Base-by-base conservation (phyloP, 2,113 vertebrate genomes). In the Stictonetta naevosa region DNA sequence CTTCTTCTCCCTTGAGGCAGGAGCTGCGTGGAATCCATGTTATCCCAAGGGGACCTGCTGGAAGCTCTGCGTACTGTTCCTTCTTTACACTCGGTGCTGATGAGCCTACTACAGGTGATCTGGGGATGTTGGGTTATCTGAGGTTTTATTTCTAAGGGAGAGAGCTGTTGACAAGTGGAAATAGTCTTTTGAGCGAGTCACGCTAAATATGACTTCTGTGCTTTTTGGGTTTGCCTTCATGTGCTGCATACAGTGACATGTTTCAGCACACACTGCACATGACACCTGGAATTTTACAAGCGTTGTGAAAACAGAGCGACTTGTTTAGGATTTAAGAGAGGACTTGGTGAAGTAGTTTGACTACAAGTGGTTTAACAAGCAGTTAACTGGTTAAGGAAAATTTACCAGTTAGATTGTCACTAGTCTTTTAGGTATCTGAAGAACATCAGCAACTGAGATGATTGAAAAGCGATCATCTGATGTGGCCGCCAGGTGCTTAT, bases 401-500 rank as follows among this genome's bases (percentile, higher is more conserved):
- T 86, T 83, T 91, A 53, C 64, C 68, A 40, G 6, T 87, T 79
- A 80, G 28, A 36, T 91, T 68, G 36, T 83, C 89, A 34, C 71
- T 58, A 2, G 34, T n/a, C 10, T 85, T 93, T 40, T 31, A 89
- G 73, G 22, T 29, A 36, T 44, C 68, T 77, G 68, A 81, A 21
- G 34, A 81, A 25, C 52, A 84, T n/a, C 36, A 88, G 59, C 59
- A 86, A 38, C 80, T 86, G 68, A 78, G 52, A 42, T 92, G 77
- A 75, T 64, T 46, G 56, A 63, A 52, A 91, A 55, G 46, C 75
- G 44, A 66, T 77, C 15, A 63, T 50, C 31, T 88, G 28, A 68
- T 83, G 77, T 92, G 60, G 38, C 34, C 92, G 52, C 52, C 88
- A 82, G 59, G 83, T 89, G 76, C 73, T 84, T 86, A 48, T 92